Evolutionary conservation across 2,797 vertebrate genomes (phyloP), one percentile per base, ranked within the genome.

Genomic region (Agapornis canus): DNA sequence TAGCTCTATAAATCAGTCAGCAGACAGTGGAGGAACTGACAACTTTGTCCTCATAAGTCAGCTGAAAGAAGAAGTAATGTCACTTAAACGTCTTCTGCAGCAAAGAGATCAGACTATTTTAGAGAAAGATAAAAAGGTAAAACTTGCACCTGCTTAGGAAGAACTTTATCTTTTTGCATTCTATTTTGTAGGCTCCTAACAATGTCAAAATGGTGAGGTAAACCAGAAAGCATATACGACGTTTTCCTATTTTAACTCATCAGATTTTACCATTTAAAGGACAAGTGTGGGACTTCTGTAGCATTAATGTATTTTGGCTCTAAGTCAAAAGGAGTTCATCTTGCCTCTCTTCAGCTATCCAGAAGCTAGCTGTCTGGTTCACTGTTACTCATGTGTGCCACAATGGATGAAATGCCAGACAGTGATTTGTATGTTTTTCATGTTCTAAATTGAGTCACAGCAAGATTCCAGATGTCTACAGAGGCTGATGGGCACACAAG

Each of bases 31-130:
- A 86, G 99, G 99, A 97, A 99, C 99, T 6, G 99, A 99, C 98
- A 99, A 99, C 98, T 99, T 99, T 97, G 99, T 99, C 92, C 99
- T 99, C 94, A 99, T 99, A 98, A 99, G 99, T 97, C 99, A 99
- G 95, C 98, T 99, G 97, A 99, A 99, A 97, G 99, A 99, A 98
- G 99, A 99, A 97, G 99, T 99, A 89, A 99, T 99, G 99, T 99
- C 99, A 68, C 98, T 99, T 93, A 99, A 99, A 97, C 98, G 99
- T 96, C 98, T 99, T 87, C 97, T 99, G 94, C 99, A 99, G 96
- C 99, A 99, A 87, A 98, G 99, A 97, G 99, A 99, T 97, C 99
- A 99, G 97, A 99, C 99, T 63, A 99, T 99, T 95, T 97, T 99
- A 78, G 99, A 99, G 94, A 99, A 99, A 95, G 99, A 99, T 96